Conservation (phyloP, 2,113 vertebrate species). For the Anser brachyrhynchus region DNA sequence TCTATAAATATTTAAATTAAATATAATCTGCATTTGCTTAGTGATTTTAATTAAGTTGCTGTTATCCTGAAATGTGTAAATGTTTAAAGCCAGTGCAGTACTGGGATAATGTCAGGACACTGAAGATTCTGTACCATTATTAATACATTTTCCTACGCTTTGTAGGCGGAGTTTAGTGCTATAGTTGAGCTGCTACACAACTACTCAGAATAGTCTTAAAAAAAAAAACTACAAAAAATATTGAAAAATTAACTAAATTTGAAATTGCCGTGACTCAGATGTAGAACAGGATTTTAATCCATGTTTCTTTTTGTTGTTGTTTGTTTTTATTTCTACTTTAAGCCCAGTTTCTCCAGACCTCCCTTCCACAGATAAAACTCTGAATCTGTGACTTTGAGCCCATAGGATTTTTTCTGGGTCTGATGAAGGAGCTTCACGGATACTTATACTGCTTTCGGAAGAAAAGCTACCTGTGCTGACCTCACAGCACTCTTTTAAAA, state of each 20-base stretch:
- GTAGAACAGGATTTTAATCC: background rate
- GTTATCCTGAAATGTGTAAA: background rate
- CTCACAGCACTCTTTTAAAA: background rate
- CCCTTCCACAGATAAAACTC: background rate
- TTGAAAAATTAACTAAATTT: background rate
- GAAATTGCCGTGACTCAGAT: background rate
- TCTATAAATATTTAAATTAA: conserved; percentile 55
- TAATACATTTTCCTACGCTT: background rate
- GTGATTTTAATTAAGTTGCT: conserved; percentile 46
- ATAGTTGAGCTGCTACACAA: background rate
- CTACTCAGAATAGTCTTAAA: background rate
- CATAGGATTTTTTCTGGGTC: background rate
- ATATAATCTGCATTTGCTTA: conserved; percentile 23
- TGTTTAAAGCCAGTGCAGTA: background rate
- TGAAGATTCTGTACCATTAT: background rate
- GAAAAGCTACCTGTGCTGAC: background rate
- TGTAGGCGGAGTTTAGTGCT: background rate
- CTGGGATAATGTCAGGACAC: background rate
- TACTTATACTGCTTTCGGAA: background rate
- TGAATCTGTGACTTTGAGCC: background rate
- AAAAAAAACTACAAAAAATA: background rate
- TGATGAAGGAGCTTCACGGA: background rate
- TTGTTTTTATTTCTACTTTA: background rate
- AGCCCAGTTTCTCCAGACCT: background rate
- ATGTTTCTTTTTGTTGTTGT: background rate